phyloP scores from a whole-genome alignment of 2,113 vertebrate species.

The Zapus hudsonius region DNA sequence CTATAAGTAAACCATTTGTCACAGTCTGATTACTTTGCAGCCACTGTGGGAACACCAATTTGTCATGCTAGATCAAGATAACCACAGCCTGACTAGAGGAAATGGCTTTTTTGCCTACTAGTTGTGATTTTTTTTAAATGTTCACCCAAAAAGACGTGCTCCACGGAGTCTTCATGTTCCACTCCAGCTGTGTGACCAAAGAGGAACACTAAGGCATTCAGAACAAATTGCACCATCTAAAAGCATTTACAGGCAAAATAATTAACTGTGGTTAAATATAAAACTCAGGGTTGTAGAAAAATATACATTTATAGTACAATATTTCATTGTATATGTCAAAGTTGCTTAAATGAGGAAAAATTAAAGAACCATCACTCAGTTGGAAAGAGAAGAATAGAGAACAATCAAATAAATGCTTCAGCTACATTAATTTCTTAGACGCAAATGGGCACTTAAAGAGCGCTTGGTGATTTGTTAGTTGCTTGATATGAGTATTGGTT shows the following conservation, averaged over 20 bases:
- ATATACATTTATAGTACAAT: slow-evolving; percentile 54
- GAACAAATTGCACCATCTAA: slow-evolving; percentile 56
- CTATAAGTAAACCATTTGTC: slow-evolving; percentile 91
- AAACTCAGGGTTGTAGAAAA: slow-evolving; percentile 46
- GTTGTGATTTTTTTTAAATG: slow-evolving; percentile 66
- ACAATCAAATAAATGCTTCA: slow-evolving; percentile 39
- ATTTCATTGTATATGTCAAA: slow-evolving; percentile 55
- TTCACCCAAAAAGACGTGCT: slow-evolving; percentile 41
- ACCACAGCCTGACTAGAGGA: slow-evolving; percentile 83
- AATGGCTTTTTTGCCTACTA: slow-evolving; percentile 84
- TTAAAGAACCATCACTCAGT: slow-evolving; percentile 32
- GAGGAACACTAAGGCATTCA: slow-evolving; percentile 60
- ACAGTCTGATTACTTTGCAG: slow-evolving; percentile 90
- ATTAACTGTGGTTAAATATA: slow-evolving; percentile 65
- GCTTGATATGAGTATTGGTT: background rate
- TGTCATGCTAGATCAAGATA: slow-evolving; percentile 89
- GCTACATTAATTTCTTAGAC: slow-evolving; percentile 47
- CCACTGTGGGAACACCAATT: slow-evolving; percentile 88
- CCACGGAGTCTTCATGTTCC: background rate
- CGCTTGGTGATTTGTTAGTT: slow-evolving; percentile 41
- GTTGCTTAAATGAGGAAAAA: slow-evolving; percentile 56
- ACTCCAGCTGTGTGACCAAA: slow-evolving; percentile 51
- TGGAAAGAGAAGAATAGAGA: slow-evolving; percentile 33
- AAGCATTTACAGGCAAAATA: slow-evolving; percentile 67
- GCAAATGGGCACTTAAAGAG: background rate